Evolutionary conservation across 2,888 invertebrate species (phyloP).

Genomic region (Nysson spinosus): DNA sequence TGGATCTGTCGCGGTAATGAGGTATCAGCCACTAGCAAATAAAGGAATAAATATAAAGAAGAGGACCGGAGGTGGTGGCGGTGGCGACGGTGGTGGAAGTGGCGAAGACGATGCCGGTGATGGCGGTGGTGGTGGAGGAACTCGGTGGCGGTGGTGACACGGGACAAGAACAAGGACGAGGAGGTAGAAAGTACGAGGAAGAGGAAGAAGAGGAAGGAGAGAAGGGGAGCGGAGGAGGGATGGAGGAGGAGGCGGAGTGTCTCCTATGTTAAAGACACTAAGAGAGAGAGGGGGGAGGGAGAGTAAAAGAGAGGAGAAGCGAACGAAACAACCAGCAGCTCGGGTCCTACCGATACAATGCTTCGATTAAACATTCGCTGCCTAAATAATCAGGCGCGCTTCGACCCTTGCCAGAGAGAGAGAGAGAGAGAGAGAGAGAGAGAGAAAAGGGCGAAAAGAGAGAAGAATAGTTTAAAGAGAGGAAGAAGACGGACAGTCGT

Average conservation of each 20-base stretch:
- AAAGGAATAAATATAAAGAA: conserved; percentile 73
- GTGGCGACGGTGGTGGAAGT: conserved; percentile 33
- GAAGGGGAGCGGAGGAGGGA: conserved; percentile 26
- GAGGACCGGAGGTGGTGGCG: conserved; percentile 48
- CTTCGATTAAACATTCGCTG: conserved; percentile 77
- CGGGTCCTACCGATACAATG: conserved; percentile 72
- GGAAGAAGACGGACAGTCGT: conserved; percentile 25
- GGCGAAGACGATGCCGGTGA: conserved; percentile 25
- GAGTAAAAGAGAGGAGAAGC: conserved; percentile 51
- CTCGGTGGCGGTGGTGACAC: conserved; percentile 32
- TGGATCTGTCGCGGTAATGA: conserved; percentile 78
- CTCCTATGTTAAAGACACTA: conserved; percentile 54
- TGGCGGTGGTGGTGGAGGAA: conserved; percentile 3
- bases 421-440: conserved; percentile 37
- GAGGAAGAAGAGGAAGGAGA: conserved; percentile 29
- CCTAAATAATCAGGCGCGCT: conserved; percentile 76
- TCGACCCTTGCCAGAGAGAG: conserved; percentile 57
- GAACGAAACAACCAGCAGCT: conserved; percentile 38
- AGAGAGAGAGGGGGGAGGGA: too few relatives aligned
- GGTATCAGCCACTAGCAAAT: conserved; percentile 77
- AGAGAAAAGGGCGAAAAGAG: conserved; percentile 15
- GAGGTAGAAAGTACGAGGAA: conserved; percentile 6
- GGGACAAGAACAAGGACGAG: conserved; percentile 10
- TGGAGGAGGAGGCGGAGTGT: conserved; percentile 49
- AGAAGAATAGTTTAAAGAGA: conserved; percentile 18